phyloP scores from a whole-genome alignment of 2,113 vertebrate genomes.

The Platysteira castanea region DNA sequence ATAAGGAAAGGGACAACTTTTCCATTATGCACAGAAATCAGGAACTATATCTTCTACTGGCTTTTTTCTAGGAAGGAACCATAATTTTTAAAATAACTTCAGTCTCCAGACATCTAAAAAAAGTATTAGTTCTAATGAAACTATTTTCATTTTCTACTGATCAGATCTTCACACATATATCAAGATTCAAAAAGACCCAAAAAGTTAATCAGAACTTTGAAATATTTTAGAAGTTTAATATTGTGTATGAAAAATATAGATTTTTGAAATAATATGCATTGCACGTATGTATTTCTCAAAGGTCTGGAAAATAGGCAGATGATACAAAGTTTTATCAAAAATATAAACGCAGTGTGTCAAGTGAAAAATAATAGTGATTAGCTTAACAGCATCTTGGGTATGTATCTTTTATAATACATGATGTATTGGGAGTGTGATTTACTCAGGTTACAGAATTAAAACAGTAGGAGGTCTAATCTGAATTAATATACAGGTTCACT shows the following conservation, averaged over 20 bases:
- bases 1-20: neutral
- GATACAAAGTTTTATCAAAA: neutral
- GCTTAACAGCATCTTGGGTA: neutral
- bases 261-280: neutral
- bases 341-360: conserved; percentile 14
- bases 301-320: neutral
- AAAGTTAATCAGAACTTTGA: neutral
- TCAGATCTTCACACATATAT: neutral
- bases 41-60: neutral
- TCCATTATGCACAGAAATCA: neutral
- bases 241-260: neutral
- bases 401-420: neutral
- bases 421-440: neutral
- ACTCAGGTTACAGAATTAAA: conserved; percentile 30
- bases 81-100: neutral
- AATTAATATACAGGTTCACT: conserved; percentile 47
- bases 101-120: neutral
- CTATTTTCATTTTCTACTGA: neutral
- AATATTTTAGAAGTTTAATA: neutral
- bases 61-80: neutral
- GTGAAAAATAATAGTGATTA: conserved; percentile 44
- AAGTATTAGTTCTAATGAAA: neutral
- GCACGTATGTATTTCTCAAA: neutral
- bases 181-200: neutral
- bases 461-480: conserved; percentile 32